These are phyloP conservation scores for Gymnobelideus leadbeateri DNA, from an alignment of 2,113 vertebrate species.

Conservation along the genomic window DNA sequence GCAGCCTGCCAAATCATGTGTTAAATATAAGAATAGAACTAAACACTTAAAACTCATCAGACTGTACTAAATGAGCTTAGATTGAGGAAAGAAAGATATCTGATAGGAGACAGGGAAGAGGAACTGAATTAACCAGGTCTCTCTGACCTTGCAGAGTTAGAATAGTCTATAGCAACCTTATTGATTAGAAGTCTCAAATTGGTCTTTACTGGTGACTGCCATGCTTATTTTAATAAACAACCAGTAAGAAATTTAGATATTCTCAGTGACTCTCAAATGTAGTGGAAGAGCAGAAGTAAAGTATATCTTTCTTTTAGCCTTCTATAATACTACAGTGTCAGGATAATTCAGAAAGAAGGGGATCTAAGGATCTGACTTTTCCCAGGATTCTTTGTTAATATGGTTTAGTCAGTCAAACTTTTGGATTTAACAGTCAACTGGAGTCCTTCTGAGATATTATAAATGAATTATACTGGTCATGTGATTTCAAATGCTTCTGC, in stretches of 20 bases:
- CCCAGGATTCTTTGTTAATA: conserved; percentile 34
- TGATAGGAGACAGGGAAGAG: conserved; percentile 18
- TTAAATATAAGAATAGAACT: conserved; percentile 74
- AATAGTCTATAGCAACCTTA: not conserved
- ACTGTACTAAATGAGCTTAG: conserved; percentile 72
- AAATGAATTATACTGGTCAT: not conserved
- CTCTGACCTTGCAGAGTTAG: conserved; percentile 13
- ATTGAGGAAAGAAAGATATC: conserved; percentile 56
- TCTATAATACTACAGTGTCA: not conserved
- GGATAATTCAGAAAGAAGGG: conserved; percentile 3
- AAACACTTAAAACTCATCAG: conserved; percentile 71
- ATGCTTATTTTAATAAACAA: not conserved
- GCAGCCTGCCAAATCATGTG: conserved; percentile 68
- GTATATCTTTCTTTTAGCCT: conserved; percentile 7
- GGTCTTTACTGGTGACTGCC: not conserved
- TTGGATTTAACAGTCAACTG: not conserved
- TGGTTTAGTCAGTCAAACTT: conserved; percentile 21
- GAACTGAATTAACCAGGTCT: conserved; percentile 36
- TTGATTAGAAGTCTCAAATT: not conserved
- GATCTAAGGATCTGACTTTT: conserved; percentile 41
- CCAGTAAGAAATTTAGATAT: conserved; percentile 26
- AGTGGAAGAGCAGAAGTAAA: conserved; percentile 37
- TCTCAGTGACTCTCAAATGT: not conserved
- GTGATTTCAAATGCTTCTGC: not conserved
- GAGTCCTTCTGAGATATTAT: not conserved